phyloP scores from a whole-genome alignment of 2,113 vertebrate species.

The Serranochromis macrocephalus region DNA sequence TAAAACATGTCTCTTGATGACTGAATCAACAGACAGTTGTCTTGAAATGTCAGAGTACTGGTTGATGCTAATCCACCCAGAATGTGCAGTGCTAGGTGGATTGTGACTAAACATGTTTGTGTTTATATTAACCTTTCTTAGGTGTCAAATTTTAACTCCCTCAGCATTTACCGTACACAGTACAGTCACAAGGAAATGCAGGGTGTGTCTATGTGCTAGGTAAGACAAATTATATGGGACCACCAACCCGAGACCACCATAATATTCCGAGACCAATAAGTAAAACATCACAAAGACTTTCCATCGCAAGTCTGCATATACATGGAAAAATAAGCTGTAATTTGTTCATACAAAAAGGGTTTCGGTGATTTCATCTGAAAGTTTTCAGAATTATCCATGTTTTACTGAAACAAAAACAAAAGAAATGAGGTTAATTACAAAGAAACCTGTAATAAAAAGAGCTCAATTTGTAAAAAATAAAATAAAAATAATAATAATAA shows the following conservation, averaged over 20 bases:
- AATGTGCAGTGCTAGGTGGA: neutral
- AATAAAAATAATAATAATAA: neutral
- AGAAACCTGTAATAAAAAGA: neutral
- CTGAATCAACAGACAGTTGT: neutral
- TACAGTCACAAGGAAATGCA: neutral
- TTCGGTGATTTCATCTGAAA: neutral
- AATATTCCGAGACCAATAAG: neutral
- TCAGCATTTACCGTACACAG: neutral
- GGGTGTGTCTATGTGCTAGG: neutral
- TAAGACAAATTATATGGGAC: neutral
- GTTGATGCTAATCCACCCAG: neutral
- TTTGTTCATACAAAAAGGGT: neutral
- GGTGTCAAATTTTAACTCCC: neutral
- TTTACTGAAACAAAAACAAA: neutral
- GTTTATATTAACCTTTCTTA: neutral
- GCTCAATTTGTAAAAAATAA: neutral
- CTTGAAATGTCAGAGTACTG: neutral
- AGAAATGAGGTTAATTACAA: neutral
- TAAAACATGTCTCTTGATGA: neutral
- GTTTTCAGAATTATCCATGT: neutral
- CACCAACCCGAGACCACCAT: slow-evolving; percentile 31
- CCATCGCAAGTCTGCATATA: neutral
- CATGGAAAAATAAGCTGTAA: neutral
- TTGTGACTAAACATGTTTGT: neutral
- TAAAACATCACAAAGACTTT: neutral